These are phyloP conservation scores for Spondyliosoma cantharus DNA, from an alignment of 2,797 vertebrate genomes.

Conservation along the genomic window DNA sequence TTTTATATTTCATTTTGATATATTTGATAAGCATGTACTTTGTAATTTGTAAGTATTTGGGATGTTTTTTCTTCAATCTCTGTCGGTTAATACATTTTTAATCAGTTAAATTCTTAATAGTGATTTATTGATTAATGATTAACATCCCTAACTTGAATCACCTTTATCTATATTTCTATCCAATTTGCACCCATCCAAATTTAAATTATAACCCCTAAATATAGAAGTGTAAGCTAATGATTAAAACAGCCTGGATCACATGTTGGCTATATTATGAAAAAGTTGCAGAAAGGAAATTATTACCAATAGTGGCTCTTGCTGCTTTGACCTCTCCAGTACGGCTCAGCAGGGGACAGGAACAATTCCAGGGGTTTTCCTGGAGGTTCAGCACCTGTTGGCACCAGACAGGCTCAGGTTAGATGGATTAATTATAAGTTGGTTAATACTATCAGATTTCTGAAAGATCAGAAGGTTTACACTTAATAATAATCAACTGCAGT, in stretches of 20 bases:
- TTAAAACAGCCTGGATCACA: too few species aligned
- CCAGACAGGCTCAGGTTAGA: neutral
- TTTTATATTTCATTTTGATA: too few species aligned
- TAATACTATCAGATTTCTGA: neutral
- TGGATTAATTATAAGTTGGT: neutral
- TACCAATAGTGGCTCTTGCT: slow-evolving; percentile 53
- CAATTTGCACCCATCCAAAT: neutral
- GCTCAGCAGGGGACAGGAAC: slow-evolving; percentile 82
- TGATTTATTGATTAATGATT: too few species aligned
- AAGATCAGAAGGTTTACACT: neutral
- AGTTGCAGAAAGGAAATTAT: neutral
- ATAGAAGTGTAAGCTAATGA: neutral
- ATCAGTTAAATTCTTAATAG: too few species aligned
- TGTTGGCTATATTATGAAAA: neutral
- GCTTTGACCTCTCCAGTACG: slow-evolving; percentile 19
- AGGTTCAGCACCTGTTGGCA: slow-evolving; percentile 71
- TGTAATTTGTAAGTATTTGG: too few species aligned
- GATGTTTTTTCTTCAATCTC: too few species aligned
- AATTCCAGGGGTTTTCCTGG: slow-evolving; percentile 89
- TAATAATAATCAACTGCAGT: neutral
- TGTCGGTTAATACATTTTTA: too few species aligned
- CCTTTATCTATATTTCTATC: too few species aligned
- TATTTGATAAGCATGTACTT: too few species aligned
- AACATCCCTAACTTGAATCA: too few species aligned
- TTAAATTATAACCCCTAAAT: neutral